These are phyloP conservation scores for Prochilodus magdalenae DNA, from an alignment of 2,113 vertebrate species.

Conservation along the genomic window DNA sequence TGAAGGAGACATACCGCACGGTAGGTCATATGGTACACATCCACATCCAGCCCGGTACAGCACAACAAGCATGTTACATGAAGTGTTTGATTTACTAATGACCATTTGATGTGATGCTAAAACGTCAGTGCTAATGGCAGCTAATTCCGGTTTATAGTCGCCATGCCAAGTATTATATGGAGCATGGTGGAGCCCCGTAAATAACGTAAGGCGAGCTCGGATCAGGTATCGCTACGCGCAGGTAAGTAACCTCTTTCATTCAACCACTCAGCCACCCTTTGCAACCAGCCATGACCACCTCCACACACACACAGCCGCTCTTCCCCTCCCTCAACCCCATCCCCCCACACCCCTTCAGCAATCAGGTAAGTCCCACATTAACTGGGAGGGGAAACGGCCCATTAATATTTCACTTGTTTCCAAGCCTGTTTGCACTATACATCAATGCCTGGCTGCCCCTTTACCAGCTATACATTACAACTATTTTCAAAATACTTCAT, in stretches of 20 bases:
- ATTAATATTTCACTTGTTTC: slow-evolving; percentile 99
- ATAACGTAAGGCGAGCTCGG: slow-evolving; percentile 32
- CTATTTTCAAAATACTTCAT: slow-evolving; percentile 99
- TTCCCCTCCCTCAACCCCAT: slow-evolving; percentile 41
- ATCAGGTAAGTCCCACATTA: slow-evolving; percentile 85
- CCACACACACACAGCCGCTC: slow-evolving; percentile 23
- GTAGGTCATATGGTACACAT: not conserved
- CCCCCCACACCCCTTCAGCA: slow-evolving; percentile 62
- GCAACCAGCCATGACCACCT: slow-evolving; percentile 41
- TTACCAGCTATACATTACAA: slow-evolving; percentile 99
- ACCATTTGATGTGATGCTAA: slow-evolving; percentile 19
- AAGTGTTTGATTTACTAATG: not conserved
- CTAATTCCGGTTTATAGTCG: slow-evolving; percentile 49
- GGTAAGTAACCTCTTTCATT: slow-evolving; percentile 20
- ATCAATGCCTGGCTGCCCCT: slow-evolving; percentile 95
- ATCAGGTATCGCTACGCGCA: slow-evolving; percentile 40
- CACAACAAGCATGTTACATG: not conserved
- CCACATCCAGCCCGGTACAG: not conserved
- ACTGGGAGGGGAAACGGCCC: slow-evolving; percentile 78
- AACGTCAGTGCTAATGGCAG: slow-evolving; percentile 44
- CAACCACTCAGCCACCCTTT: slow-evolving; percentile 38
- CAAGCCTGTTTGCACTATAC: slow-evolving; percentile 90
- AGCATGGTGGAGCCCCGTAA: slow-evolving; percentile 45
- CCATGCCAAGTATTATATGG: slow-evolving; percentile 51
- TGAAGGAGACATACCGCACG: not conserved